A percentile compares a stretch with the other conserved stretches of the same genome.
phyloP scores from a whole-genome alignment of 2,113 vertebrate genomes.

The Petaurus breviceps region DNA sequence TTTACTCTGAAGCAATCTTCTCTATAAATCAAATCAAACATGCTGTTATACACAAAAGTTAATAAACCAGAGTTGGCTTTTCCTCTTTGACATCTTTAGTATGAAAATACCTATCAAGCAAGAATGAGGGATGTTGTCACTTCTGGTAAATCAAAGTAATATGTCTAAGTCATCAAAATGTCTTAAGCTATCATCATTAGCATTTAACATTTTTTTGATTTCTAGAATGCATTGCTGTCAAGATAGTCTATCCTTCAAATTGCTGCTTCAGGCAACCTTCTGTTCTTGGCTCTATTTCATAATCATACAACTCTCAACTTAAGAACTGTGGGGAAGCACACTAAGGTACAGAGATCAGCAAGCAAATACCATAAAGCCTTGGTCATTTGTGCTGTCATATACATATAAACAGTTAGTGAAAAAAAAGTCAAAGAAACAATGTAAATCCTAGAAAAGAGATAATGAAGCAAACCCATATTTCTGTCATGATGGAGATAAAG shows the following conservation, averaged over 20 bases:
- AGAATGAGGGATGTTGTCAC: constrained; percentile 51
- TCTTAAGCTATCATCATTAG: constrained; percentile 62
- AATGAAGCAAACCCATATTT: not conserved
- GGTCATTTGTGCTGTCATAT: not conserved
- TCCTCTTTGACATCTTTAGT: constrained; percentile 38
- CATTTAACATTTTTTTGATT: constrained; percentile 34
- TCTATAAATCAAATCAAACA: constrained; percentile 64
- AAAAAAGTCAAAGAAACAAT: not conserved
- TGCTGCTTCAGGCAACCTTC: constrained; percentile 25
- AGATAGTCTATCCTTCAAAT: constrained; percentile 56
- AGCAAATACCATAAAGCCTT: not conserved
- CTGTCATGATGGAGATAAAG: not conserved
- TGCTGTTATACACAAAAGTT: constrained; percentile 52
- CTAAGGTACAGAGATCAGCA: not conserved
- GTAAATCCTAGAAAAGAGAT: not conserved
- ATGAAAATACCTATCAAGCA: constrained; percentile 60
- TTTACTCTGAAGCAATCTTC: constrained; percentile 49
- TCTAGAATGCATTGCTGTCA: constrained; percentile 31
- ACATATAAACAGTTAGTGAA: not conserved
- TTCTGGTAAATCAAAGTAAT: constrained; percentile 64
- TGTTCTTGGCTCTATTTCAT: constrained; percentile 26
- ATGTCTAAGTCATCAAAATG: constrained; percentile 61
- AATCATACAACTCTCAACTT: not conserved
- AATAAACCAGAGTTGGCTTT: constrained; percentile 70
- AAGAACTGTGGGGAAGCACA: not conserved